Base-by-base conservation (phyloP, 2,888 invertebrate species). In the Cerceris ruficornis region DNA sequence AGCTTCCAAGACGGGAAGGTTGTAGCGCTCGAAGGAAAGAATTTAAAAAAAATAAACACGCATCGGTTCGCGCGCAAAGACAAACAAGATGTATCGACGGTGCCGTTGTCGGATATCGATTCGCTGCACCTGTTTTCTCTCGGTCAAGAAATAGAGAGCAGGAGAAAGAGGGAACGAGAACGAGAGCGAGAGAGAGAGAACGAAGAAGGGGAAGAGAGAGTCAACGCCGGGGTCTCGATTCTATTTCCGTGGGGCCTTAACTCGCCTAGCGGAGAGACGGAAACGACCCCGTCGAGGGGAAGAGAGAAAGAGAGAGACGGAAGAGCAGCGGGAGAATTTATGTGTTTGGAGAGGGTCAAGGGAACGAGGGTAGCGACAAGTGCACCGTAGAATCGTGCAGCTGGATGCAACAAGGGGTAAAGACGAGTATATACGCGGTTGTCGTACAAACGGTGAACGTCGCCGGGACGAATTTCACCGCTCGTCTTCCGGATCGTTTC, bases 291-390 rank as follows among this genome's bases (percentile, higher is more conserved):
- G 28, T 28, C 59, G 67, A 69, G 58, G 55, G 66, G 43, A 43
- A 39, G 13, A 14, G 49, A 49, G 52, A 11, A 54, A 55, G 69
- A 46, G 60, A 57, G 39, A 70, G 41, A 62, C 72, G 60, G 52
- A 66, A 41, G 14, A 28, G 41, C 50, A 43, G 11, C 41, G 57
- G 71, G 76, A 87, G 84, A 86, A 90, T 91, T 91, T 90, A 90
- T 90, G 87, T 77, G 87, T 87, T 90, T 89, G 83, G 88, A 87
- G 89, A 90, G 91, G 90, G 91, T 91, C 91, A 91, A 90, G 91
- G 91, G 89, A 89, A 89, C 87, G 84, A 86, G 85, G 86, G 87
- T 85, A 88, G 87, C 84, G 88, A 88, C 90, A 90, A 91, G 90
- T 89, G 90, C 88, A 87, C 72, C 85, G 77, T 82, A 83, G 75